These are phyloP conservation scores for Galbula dea DNA, from an alignment of 2,113 vertebrate genomes.

Conservation along the genomic window DNA sequence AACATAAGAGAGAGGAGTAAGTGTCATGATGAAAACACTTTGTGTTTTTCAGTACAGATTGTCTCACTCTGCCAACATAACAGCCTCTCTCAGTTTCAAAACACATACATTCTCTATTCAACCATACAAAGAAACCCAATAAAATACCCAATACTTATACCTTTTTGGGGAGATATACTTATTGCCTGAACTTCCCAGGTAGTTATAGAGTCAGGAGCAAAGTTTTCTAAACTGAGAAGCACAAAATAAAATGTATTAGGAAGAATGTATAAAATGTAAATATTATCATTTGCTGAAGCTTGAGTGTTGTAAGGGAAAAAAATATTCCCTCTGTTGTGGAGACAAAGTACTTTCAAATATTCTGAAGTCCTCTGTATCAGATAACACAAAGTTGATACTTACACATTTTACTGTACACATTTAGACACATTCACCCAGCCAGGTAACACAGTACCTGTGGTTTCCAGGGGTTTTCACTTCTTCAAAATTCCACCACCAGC, in stretches of 20 bases:
- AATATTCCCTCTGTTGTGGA: background rate
- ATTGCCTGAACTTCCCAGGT: constrained; percentile 84
- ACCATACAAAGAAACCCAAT: rapidly evolving
- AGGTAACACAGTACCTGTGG: constrained; percentile 18
- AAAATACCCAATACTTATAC: constrained; percentile 38
- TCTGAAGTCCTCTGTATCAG: background rate
- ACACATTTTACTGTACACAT: background rate
- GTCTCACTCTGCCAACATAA: background rate
- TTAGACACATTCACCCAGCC: background rate
- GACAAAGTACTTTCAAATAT: background rate
- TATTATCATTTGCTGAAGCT: background rate
- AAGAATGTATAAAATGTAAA: background rate
- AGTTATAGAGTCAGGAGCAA: constrained; percentile 81
- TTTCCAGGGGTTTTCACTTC: constrained; percentile 19
- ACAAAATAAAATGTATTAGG: background rate
- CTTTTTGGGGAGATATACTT: constrained; percentile 75
- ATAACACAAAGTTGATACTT: background rate
- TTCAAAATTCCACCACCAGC: constrained; percentile 70
- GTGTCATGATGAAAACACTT: background rate
- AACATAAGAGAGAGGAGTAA: background rate
- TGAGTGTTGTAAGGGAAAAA: background rate
- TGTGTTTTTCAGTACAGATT: background rate
- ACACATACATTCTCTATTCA: background rate
- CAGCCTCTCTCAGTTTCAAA: background rate
- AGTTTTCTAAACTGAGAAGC: constrained; percentile 18